Conservation (phyloP, 2,797 vertebrate species). For the Philypnodon macrostomus region DNA sequence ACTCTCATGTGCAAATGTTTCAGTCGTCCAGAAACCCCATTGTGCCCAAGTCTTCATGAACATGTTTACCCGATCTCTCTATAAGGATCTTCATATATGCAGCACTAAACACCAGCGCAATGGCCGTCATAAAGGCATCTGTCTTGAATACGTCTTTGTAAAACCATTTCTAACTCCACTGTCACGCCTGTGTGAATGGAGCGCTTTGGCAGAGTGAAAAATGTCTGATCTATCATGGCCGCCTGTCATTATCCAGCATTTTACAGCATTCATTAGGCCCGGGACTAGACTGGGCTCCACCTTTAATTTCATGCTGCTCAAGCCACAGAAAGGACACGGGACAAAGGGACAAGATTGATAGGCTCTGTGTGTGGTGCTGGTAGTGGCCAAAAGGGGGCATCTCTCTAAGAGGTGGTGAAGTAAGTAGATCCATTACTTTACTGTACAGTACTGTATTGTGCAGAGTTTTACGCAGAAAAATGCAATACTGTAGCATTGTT, state of each 20-base stretch:
- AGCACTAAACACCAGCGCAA: constrained; percentile 2
- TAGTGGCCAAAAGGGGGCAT: constrained; percentile 60
- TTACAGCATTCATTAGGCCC: constrained; percentile 73
- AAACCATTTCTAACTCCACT: constrained; percentile 11
- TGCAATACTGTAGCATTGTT: too few species aligned
- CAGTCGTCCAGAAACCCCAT: neutral
- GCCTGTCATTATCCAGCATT: constrained; percentile 71
- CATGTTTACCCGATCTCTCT: neutral
- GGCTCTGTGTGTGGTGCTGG: constrained; percentile 35
- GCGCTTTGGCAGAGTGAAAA: constrained; percentile 55
- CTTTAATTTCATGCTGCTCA: constrained; percentile 81
- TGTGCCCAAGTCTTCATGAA: neutral
- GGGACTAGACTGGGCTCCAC: constrained; percentile 64
- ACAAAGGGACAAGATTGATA: constrained; percentile 79
- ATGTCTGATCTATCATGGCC: constrained; percentile 67
- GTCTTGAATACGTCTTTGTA: constrained; percentile 7
- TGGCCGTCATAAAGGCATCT: constrained; percentile 2
- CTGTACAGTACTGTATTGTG: too few species aligned
- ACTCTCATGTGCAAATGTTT: neutral
- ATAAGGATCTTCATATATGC: neutral
- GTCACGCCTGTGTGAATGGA: constrained; percentile 29
- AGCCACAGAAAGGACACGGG: constrained; percentile 70
- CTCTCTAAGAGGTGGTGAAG: constrained; percentile 1
- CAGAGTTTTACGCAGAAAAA: too few species aligned
- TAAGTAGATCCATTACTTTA: too few species aligned